Percentiles rank a stretch among this genome's conserved stretches.
phyloP scores from a whole-genome alignment of 1,140 invertebrate genomes.

The Scaptodrosophila lebanonensis region DNA sequence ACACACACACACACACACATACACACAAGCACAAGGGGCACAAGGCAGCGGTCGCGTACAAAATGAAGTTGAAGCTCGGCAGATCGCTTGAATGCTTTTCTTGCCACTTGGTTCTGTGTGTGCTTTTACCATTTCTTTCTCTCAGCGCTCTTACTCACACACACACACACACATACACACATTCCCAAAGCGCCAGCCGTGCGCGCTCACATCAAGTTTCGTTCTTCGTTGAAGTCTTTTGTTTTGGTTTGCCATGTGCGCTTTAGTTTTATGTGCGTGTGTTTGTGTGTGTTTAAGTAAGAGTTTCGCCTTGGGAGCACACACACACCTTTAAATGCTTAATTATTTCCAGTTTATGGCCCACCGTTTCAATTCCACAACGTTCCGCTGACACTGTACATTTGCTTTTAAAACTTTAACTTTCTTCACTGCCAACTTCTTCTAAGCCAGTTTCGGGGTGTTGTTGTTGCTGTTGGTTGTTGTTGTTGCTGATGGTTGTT shows the following conservation, averaged over 20 bases:
- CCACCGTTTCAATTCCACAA: slow-evolving; percentile 44
- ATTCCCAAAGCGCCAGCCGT: background rate
- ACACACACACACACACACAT: slow-evolving; percentile 12
- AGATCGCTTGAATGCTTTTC: slow-evolving; percentile 3
- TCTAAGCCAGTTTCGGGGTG: slow-evolving; percentile 41
- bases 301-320: slow-evolving; percentile 62
- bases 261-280: slow-evolving; percentile 8
- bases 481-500: slow-evolving; percentile 7
- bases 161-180: slow-evolving; percentile 7
- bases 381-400: slow-evolving; percentile 34
- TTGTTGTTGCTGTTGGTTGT: slow-evolving; percentile 5
- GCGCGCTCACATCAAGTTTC: slow-evolving; percentile 47
- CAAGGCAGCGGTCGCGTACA: slow-evolving; percentile 16
- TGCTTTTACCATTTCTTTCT: slow-evolving; percentile 67
- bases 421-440: slow-evolving; percentile 56
- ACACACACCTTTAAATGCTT: slow-evolving; percentile 30
- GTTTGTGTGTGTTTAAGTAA: slow-evolving; percentile 23
- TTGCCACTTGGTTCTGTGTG: slow-evolving; percentile 19
- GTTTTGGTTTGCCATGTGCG: slow-evolving; percentile 69
- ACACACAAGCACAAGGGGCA: slow-evolving; percentile 3
- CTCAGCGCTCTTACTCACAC: slow-evolving; percentile 23
- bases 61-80: slow-evolving; percentile 17
- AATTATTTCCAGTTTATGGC: slow-evolving; percentile 62
- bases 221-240: slow-evolving; percentile 74
- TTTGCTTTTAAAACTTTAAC: slow-evolving; percentile 69